A percentile compares a stretch with the other conserved stretches of the same genome.
phyloP scores from a whole-genome alignment of 2,888 invertebrate species.

The Tuberolachnus salignus region DNA sequence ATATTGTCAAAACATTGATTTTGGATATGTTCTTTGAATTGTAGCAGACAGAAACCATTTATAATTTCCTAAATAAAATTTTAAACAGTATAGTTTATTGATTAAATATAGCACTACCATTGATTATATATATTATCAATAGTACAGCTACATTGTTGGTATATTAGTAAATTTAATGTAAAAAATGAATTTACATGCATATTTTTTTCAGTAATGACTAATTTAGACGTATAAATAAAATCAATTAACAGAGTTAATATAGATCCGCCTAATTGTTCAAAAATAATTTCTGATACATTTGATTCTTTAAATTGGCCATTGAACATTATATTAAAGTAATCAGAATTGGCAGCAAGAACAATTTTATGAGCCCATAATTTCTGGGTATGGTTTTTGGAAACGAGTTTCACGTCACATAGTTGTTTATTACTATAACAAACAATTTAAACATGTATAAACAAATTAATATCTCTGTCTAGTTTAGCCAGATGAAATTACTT shows the following conservation, averaged over 20 bases:
- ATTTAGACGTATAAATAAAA: conserved; percentile 12
- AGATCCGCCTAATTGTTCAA: background rate
- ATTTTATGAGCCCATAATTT: conserved; percentile 12
- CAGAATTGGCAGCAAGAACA: background rate
- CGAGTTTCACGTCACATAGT: background rate
- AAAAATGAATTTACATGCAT: conserved; percentile 1
- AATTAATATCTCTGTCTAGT: background rate
- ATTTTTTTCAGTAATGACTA: background rate
- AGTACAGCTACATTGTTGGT: no score
- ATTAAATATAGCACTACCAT: no score
- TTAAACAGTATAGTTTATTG: background rate
- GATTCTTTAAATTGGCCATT: conserved; percentile 17
- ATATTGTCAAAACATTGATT: background rate
- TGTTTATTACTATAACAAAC: background rate
- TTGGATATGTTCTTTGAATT: background rate
- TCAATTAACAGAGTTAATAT: background rate
- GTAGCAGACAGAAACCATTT: background rate
- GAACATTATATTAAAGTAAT: conserved; percentile 27
- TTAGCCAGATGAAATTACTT: background rate
- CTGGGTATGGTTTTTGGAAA: background rate
- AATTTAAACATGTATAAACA: background rate
- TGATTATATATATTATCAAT: no score
- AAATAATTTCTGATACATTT: background rate
- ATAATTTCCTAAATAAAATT: background rate
- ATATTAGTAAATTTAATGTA: background rate